Evolutionary conservation across 2,888 invertebrate genomes (phyloP), one percentile per base, ranked within the genome.

Genomic region (Caenorhabditis sp.): DNA sequence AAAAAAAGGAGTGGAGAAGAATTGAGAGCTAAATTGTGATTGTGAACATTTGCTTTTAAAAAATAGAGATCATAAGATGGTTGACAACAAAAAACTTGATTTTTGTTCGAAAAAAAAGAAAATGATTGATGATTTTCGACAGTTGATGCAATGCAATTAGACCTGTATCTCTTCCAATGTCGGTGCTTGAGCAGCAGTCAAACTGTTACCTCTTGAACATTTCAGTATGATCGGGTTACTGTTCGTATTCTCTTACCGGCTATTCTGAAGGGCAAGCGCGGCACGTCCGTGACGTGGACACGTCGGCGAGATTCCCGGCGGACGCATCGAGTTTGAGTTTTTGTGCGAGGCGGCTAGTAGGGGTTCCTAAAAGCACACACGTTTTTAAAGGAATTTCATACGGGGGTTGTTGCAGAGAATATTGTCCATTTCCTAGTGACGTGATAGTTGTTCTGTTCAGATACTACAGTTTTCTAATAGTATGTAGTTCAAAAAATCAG

Each of bases 231-330:
- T 20, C 15, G 8, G 13, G 26, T 1, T 9, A 43, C 26, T 27
- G 52, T 46, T 30, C 24, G 15, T 8, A 37, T 6, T 9, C 0
- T 52, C 48, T 78, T 66, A 76, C 74, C 78, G 66, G 55, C 63
- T 68, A 26, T 72, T 73, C 24, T 78, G 82, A 24, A 76, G 70
- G 26, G 81, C 81, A 56, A 81, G 56, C 13, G 86, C 86, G 9
- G 84, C 84, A 15, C 87, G 61, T 52, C 87, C 87, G 63, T 88
- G 88, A 37, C 88, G 70, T 7, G 89, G 89, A 74, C 89, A 89
- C 8, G 87, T 89, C 8, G 89, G 89, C 2, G 84, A 85, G 11
- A 89, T 84, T 5, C 86, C 87, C n/a, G 86, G 63, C 15, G 85
- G 81, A 22, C 82, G 81, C 68, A 81, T 77, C 43, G 75, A 53